phyloP scores from a whole-genome alignment of 2,888 invertebrate species.

The Argyresthia goedartella region DNA sequence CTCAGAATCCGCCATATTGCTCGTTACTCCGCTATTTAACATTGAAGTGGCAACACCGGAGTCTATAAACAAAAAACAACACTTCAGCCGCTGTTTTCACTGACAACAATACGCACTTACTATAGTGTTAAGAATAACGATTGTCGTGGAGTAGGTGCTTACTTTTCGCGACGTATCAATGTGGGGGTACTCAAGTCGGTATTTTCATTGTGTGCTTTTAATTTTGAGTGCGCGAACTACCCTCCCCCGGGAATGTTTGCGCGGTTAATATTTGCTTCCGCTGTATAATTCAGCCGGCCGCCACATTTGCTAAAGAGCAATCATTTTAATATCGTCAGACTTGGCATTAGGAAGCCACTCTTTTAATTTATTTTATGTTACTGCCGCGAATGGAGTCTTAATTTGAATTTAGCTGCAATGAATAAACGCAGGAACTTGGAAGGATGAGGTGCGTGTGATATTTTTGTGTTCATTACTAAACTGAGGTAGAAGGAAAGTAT shows the following conservation, averaged over 20 bases:
- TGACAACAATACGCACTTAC: conserved; percentile 59
- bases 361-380: conserved; percentile 35
- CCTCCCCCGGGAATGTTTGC: conserved; percentile 72
- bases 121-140: conserved; percentile 54
- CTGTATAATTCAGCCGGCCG: conserved; percentile 74
- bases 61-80: conserved; percentile 69
- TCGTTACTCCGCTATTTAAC: conserved; percentile 18
- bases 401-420: conserved; percentile 23
- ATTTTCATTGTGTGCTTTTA: conserved; percentile 76
- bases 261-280: conserved; percentile 73
- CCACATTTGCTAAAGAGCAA: conserved; percentile 75
- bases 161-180: conserved; percentile 66
- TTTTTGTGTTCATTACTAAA: too few relatives aligned
- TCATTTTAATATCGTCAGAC: conserved; percentile 74
- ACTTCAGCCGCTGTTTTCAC: conserved; percentile 65
- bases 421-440: too few relatives aligned
- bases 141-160: conserved; percentile 49
- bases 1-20: conserved; percentile 37
- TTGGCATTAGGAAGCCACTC: conserved; percentile 58
- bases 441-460: too few relatives aligned
- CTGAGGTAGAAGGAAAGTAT: too few relatives aligned
- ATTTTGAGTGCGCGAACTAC: conserved; percentile 76
- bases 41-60: conserved; percentile 36
- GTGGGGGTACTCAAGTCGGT: conserved; percentile 58
- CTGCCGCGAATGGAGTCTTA: conserved; percentile 52